Conservation (phyloP, 2,113 vertebrate genomes). For the Rhynchopsitta pachyrhyncha region DNA sequence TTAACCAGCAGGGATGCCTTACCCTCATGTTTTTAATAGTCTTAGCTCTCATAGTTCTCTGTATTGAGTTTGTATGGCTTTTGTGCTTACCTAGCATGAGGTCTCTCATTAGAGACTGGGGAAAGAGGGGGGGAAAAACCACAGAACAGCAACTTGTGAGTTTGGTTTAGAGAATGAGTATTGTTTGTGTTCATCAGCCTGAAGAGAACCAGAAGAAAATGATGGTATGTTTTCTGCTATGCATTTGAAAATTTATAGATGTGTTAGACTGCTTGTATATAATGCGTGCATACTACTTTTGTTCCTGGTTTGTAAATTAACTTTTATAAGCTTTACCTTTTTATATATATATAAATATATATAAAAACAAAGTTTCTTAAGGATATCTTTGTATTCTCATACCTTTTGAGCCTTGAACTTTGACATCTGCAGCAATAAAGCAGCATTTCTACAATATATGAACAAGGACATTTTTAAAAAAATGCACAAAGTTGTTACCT, state of each 20-base stretch:
- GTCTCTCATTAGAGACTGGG: conserved; percentile 71
- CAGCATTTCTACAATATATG: conserved; percentile 91
- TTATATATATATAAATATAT: conserved; percentile 97
- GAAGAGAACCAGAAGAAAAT: conserved; percentile 72
- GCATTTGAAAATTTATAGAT: conserved; percentile 88
- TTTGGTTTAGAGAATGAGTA: conserved; percentile 55
- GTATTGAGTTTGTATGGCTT: conserved; percentile 82
- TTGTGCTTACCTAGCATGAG: conserved; percentile 75
- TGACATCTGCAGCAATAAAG: conserved; percentile 95
- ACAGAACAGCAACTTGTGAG: conserved; percentile 21
- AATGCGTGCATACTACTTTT: conserved; percentile 96
- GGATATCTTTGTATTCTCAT: conserved; percentile 98
- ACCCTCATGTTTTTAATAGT: conserved; percentile 82
- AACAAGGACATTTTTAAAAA: conserved; percentile 93
- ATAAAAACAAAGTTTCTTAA: conserved; percentile 86
- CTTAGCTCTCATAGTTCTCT: conserved; percentile 72
- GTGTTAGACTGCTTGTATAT: conserved; percentile 93
- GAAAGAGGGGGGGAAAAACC: neutral
- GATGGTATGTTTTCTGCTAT: conserved; percentile 87
- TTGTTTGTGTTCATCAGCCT: conserved; percentile 61
- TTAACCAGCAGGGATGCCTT: conserved; percentile 99
- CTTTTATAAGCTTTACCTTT: conserved; percentile 99
- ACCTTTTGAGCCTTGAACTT: conserved; percentile 98
- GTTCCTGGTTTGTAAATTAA: conserved; percentile 98
- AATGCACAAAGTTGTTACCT: conserved; percentile 92